Evolutionary conservation across 2,113 vertebrate genomes (phyloP), one percentile per base, ranked within the genome.

Genomic region (Boleophthalmus pectinirostris): DNA sequence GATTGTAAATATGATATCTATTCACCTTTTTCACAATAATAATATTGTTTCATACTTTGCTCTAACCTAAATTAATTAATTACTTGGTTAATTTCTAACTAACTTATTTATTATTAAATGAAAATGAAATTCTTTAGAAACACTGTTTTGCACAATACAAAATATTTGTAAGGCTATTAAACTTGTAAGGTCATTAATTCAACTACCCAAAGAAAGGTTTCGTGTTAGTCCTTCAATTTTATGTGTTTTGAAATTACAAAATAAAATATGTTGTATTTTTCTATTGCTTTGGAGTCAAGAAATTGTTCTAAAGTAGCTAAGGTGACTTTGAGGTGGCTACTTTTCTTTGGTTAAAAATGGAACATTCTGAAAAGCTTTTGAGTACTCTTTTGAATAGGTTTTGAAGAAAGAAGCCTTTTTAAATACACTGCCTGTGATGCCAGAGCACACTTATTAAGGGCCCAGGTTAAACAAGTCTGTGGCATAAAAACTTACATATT

Each of bases 291-390:
- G 60, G 18, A 35, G 8, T 3, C 1, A 63, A 63, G 16, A 8
- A 63, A 20, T 35, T 9, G 38, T 64, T 38, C 33, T 64, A 16
- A 64, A 64, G 33, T 64, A 38, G 33, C 29, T 33, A 20, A 43
- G 33, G 61, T 64, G 33, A 64, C 20, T 43, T 64, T 64, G 61
- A 38, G 20, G 60, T 63, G 29, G 58, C 4, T 33, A 20, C 14
- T 33, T 64, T 64, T 38, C 18, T 38, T 38, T 12, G 9, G 61
- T 9, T 38, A 38, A 20, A 35, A 20, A 11, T 63, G 10, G 1
- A 60, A 60, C 25, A 61, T 61, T 61, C 33, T n/a, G 2, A 64
- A 38, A 38, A 64, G 61, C 61, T 64, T 60, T 61, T 61, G 58
- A 61, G 5, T 61, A 61, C 24, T 29, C 18, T 8, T 43, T 18